Evolutionary conservation across 2,113 vertebrate species (phyloP), one percentile per base, ranked within the genome.

Genomic region (Gymnocephalus cernua): DNA sequence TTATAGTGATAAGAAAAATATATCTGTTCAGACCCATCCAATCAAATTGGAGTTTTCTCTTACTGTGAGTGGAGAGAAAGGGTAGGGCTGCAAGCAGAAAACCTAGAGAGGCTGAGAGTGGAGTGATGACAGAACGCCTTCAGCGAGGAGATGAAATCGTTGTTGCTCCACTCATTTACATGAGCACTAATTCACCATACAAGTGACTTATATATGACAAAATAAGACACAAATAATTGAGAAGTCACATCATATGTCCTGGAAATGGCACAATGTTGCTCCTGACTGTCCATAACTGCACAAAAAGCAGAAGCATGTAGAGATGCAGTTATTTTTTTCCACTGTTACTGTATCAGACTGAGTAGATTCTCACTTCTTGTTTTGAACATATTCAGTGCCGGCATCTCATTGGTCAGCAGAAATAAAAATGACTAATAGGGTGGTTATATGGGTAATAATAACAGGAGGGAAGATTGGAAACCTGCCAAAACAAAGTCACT

Each of bases 381-480:
- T 80, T 79, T 64, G 4, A 16, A 72, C 53, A 75, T 56, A 16
- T 75, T 63, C 44, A 64, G 35, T 62, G 68, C 81, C 48, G 78
- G 80, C 48, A 73, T 47, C 1, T 65, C 0, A 44, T 48, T 62
- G 54, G 63, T 84, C 74, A 69, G 74, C 80, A 69, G 11, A 69
- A 79, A 77, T 32, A 23, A 67, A 66, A 54, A 65, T 47, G n/a
- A 85, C 38, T 38, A 7, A 38, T 10, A 32, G 32, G 29, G 32
- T 27, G n/a, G 14, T 69, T 14, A 61, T 21, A 12, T 13, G 21
- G n/a, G n/a, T n/a, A 29, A 45, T 32, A 38, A 27, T 45, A 38
- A 21, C 4, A 16, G 5, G 9, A 29, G 4, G 19, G 41, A 25
- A 35, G 57, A 64, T 27, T 25, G 27, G 61, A 78, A 51, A n/a